Conservation (phyloP, 2,113 vertebrate genomes). For the Brachypodius melanocephalos region DNA sequence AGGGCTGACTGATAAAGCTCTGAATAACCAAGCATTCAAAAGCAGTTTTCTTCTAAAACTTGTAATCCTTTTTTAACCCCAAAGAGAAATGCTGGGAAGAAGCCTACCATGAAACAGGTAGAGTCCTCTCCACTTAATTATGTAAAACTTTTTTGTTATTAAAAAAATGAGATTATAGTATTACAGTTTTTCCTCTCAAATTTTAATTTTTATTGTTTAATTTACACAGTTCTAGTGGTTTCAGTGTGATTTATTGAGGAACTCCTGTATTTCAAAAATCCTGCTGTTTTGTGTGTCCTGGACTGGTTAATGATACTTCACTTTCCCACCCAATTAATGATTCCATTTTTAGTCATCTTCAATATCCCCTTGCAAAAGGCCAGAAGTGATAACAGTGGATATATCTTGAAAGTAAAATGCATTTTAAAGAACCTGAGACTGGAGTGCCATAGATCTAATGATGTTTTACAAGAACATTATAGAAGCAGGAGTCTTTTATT, state of each 20-base stretch:
- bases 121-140: not conserved
- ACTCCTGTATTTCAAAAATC: not conserved
- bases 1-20: not conserved
- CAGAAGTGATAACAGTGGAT: not conserved
- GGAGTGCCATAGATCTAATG: not conserved
- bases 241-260: not conserved
- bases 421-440: not conserved
- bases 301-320: not conserved
- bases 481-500: slow-evolving; percentile 12
- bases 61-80: not conserved
- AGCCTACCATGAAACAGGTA: not conserved
- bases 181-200: not conserved
- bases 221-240: not conserved
- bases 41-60: not conserved
- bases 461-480: not conserved
- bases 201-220: not conserved
- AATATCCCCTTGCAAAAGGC: not conserved
- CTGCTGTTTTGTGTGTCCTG: not conserved
- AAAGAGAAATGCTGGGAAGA: not conserved
- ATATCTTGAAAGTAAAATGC: not conserved
- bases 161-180: not conserved
- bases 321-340: not conserved
- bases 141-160: not conserved
- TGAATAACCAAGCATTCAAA: not conserved
- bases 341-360: not conserved